These are phyloP conservation scores for Thryonomys swinderianus DNA, from an alignment of 2,113 vertebrate genomes.

Conservation along the genomic window DNA sequence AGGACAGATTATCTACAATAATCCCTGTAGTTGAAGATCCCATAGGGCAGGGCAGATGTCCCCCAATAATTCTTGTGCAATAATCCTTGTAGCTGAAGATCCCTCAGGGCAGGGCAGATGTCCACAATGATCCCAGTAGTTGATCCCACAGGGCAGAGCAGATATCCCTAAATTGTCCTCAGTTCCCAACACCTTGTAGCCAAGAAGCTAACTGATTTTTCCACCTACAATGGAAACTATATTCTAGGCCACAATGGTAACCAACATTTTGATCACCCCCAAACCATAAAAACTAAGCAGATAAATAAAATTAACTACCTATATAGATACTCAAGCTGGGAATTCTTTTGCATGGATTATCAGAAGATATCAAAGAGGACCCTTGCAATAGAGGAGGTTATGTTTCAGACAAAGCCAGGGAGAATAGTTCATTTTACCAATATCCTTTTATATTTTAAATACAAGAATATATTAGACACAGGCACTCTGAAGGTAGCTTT, in stretches of 20 bases:
- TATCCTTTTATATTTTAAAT: conserved; percentile 20
- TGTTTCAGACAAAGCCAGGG: not conserved
- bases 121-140: no score
- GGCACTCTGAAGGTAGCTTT: not conserved
- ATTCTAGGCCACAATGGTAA: not conserved
- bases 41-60: no score
- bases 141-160: no score
- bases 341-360: not conserved
- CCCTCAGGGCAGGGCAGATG: no score
- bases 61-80: no score
- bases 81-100: no score
- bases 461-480: not conserved
- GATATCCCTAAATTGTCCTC: no score
- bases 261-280: not conserved
- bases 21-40: no score
- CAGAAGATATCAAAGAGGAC: not conserved
- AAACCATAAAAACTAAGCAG: not conserved
- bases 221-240: not conserved
- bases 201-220: not conserved
- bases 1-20: no score
- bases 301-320: not conserved
- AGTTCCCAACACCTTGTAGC: not conserved
- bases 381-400: not conserved
- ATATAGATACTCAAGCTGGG: not conserved
- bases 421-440: not conserved